Conservation (phyloP, 2,113 vertebrate species). For the Pelobates fuscus region DNA sequence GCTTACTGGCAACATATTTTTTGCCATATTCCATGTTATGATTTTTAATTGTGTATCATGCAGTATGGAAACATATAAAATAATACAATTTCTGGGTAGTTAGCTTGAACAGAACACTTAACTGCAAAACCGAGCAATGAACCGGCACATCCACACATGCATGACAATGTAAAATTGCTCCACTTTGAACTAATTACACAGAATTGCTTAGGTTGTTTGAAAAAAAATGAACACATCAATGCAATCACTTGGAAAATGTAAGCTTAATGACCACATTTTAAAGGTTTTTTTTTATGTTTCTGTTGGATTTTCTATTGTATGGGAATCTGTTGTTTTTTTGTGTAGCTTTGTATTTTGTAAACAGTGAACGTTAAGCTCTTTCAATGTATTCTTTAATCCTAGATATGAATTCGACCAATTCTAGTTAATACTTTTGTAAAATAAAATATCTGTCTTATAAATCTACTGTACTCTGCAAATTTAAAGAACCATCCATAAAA, state of each 20-base stretch:
- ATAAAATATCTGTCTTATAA: too few relatives aligned
- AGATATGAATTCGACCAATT: too few relatives aligned
- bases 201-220: slow-evolving; percentile 41
- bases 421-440: too few relatives aligned
- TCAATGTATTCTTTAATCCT: too few relatives aligned
- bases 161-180: slow-evolving; percentile 41
- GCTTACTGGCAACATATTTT: too few relatives aligned
- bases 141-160: slow-evolving; percentile 24
- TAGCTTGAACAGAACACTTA: slow-evolving; percentile 4
- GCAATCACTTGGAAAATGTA: slow-evolving; percentile 25
- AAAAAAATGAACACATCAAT: neutral
- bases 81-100: slow-evolving; percentile 18
- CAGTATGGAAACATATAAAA: slow-evolving; percentile 4
- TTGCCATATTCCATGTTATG: too few relatives aligned
- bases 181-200: slow-evolving; percentile 46
- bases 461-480: too few relatives aligned
- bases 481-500: too few relatives aligned
- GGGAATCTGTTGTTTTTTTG: too few relatives aligned
- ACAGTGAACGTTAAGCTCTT: too few relatives aligned
- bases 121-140: slow-evolving; percentile 9
- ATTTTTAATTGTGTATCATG: slow-evolving; percentile 15
- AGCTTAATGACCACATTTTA: neutral
- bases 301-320: too few relatives aligned
- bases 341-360: too few relatives aligned
- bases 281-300: neutral